Evolutionary conservation across 2,797 vertebrate species (phyloP).

Genomic region (Florisuga fusca): DNA sequence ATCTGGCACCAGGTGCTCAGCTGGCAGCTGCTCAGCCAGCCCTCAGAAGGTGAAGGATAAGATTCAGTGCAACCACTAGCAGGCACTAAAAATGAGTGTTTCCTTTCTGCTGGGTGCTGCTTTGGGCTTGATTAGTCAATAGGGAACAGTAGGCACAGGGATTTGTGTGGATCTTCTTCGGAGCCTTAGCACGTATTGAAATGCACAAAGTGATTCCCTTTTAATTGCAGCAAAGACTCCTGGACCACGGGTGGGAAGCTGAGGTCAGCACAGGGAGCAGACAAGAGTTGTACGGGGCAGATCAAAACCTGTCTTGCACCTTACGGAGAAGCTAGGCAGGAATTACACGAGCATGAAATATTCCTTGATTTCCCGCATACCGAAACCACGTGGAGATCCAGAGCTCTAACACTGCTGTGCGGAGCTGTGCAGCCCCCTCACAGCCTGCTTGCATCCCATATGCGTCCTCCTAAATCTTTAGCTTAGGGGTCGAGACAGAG

Average conservation of each 20-base stretch:
- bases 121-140: not conserved
- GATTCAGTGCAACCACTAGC: constrained; percentile 52
- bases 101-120: constrained; percentile 4
- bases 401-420: not conserved
- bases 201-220: not conserved
- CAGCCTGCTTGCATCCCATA: not conserved
- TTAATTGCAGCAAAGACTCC: not conserved
- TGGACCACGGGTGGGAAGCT: not conserved
- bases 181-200: not conserved
- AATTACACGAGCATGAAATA: not conserved
- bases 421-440: not conserved
- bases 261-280: not conserved
- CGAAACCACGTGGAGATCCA: rapidly evolving
- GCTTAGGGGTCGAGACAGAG: not conserved
- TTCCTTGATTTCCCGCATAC: rapidly evolving
- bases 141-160: not conserved
- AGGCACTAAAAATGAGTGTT: constrained; percentile 57
- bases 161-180: not conserved
- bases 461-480: not conserved
- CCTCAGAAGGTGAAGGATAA: not conserved
- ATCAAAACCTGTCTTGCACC: not conserved
- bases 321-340: not conserved
- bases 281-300: rapidly evolving
- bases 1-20: not conserved
- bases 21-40: not conserved